Base-by-base conservation (phyloP, 1,140 invertebrate species). In the Bombus waltoni region DNA sequence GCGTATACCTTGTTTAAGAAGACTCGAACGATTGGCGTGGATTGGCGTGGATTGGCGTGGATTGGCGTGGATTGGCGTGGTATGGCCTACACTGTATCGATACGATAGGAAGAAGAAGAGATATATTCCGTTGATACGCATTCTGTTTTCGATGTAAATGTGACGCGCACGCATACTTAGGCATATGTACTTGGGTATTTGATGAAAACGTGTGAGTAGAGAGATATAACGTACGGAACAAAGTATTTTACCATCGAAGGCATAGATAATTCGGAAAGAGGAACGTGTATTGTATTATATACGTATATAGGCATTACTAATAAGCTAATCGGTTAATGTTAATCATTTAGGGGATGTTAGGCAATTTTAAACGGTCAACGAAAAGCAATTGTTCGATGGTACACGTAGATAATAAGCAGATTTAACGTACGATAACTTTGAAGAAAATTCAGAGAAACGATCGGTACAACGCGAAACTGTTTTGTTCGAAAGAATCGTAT, bases 341-440 rank as follows among this genome's bases (percentile, higher is more conserved):
- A 83, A 35, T 85, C 44, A 47, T 81, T 88, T 88, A 84, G 85
- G 66, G 25, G 22, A 89, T 78, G 62, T 82, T 86, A 86, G 83
- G 80, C 87, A 89, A 91, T 80, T 92, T 92, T 85, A 82, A 91
- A 89, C 28, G 68, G 75, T 93, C 91, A 93, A 93, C 91, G 91
- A 93, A 92, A 91, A 91, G 90, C 88, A 92, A 91, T 92, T 85
- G 83, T 90, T 92, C 81, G 25, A 77, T 91, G 92, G 86, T 83
- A 89, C 81, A 72, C 13, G 57, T 89, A 92, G 81, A 65, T 76
- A 38, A 77, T 90, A 82, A 75, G 42, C 25, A 28, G 38, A 38
- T 66, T 44, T 59, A 73, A 81, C 35, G 10, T 11, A 13, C 28
- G 44, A 44, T 28, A 62, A 35, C n/a, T 59, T 57, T 81, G 18